These are phyloP conservation scores for Esperia sulphurella DNA, from an alignment of 2,888 invertebrate genomes.

Conservation along the genomic window DNA sequence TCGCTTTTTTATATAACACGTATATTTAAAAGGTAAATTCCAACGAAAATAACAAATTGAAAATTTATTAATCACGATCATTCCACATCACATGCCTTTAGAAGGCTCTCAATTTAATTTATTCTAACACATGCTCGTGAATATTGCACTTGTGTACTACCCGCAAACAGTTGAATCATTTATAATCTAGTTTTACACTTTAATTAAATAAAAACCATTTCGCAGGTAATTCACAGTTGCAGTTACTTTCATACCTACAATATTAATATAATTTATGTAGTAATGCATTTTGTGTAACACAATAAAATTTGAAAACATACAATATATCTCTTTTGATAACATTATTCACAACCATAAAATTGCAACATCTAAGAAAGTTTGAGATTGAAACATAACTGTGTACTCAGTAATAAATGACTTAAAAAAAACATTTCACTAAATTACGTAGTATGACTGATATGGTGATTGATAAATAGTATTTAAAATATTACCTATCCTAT, in stretches of 20 bases:
- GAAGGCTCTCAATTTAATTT: conserved; percentile 32
- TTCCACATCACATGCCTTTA: conserved; percentile 59
- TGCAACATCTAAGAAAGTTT: conserved; percentile 21
- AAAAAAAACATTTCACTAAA: too few species aligned
- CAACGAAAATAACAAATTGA: conserved; percentile 42
- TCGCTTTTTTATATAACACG: too few species aligned
- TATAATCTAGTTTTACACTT: neutral
- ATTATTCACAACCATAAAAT: conserved; percentile 60
- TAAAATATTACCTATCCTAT: too few species aligned
- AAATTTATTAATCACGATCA: conserved; percentile 61
- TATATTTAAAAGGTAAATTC: conserved; percentile 2
- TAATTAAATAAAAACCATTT: neutral
- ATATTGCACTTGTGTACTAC: conserved; percentile 21
- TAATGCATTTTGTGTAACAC: neutral
- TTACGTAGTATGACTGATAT: too few species aligned
- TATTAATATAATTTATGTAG: neutral
- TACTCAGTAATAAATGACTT: neutral
- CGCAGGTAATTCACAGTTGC: conserved; percentile 12
- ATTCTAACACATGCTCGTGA: conserved; percentile 15
- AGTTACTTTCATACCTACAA: conserved; percentile 10
- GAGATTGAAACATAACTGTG: neutral
- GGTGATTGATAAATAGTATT: too few species aligned
- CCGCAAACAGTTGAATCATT: neutral
- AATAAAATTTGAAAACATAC: conserved; percentile 12
- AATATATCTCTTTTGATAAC: conserved; percentile 20